A percentile compares a stretch with the other conserved stretches of the same genome.
These are phyloP conservation scores for Xylota segnis DNA, from an alignment of 2,888 invertebrate species.

Conservation along the genomic window DNA sequence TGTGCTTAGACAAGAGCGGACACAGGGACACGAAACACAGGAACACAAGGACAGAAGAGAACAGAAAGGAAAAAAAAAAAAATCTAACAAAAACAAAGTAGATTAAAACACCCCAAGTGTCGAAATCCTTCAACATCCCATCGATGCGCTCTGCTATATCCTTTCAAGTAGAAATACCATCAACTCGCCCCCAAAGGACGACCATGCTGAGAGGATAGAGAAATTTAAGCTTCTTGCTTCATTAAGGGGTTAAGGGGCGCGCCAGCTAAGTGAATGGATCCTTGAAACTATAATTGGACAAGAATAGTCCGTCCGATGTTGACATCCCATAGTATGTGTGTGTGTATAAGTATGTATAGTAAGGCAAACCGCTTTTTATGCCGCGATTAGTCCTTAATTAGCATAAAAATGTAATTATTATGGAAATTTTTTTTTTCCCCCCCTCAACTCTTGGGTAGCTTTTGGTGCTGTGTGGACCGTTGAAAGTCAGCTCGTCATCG, in stretches of 20 bases:
- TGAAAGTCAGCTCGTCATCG: slow-evolving; percentile 65
- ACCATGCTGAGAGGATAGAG: slow-evolving; percentile 59
- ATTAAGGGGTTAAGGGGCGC: slow-evolving; percentile 68
- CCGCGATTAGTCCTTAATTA: slow-evolving; percentile 74
- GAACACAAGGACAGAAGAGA: too few species aligned
- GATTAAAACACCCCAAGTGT: slow-evolving; percentile 62
- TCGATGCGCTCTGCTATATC: slow-evolving; percentile 57
- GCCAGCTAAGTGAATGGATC: slow-evolving; percentile 64
- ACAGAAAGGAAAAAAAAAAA: neutral
- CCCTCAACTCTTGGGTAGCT: slow-evolving; percentile 28
- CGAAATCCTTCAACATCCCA: slow-evolving; percentile 54
- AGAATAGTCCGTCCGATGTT: slow-evolving; percentile 65
- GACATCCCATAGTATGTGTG: too few species aligned
- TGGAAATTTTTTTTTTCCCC: slow-evolving; percentile 75
- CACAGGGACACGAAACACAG: slow-evolving; percentile 2
- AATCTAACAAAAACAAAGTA: slow-evolving; percentile 14
- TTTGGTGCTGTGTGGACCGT: slow-evolving; percentile 37
- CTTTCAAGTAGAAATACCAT: slow-evolving; percentile 16
- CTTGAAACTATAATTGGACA: slow-evolving; percentile 73
- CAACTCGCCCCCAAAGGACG: slow-evolving; percentile 9
- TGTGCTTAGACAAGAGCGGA: slow-evolving; percentile 26
- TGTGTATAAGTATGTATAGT: neutral
- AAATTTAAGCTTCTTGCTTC: slow-evolving; percentile 66
- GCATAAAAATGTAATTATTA: slow-evolving; percentile 76
- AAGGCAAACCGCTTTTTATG: slow-evolving; percentile 64